Evolutionary conservation across 2,888 invertebrate genomes (phyloP).

Genomic region (Heliconius sara): DNA sequence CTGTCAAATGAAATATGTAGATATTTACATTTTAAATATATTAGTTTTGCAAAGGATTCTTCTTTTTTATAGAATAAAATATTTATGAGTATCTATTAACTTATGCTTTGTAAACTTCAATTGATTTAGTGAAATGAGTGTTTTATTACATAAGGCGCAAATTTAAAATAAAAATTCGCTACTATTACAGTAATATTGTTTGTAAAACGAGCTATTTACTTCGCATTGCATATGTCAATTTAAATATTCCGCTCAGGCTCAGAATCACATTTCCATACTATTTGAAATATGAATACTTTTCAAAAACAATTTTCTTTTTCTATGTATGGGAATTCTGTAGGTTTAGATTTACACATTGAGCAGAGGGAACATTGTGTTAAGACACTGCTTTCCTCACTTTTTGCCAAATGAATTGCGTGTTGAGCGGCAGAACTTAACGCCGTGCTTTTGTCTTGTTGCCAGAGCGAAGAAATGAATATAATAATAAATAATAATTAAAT

Average conservation of each 20-base stretch:
- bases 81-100: not conserved
- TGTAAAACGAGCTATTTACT: conserved; percentile 14
- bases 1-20: not conserved
- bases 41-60: not conserved
- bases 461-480: too few relatives aligned
- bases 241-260: not conserved
- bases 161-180: not conserved
- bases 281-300: not conserved
- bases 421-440: too few relatives aligned
- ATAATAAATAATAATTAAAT: too few relatives aligned
- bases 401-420: too few relatives aligned
- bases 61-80: not conserved
- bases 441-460: too few relatives aligned
- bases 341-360: not conserved
- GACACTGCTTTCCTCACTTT: too few relatives aligned
- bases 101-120: not conserved
- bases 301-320: not conserved
- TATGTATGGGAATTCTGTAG: not conserved
- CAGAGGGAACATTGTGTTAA: too few relatives aligned
- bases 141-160: not conserved
- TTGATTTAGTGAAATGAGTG: too few relatives aligned
- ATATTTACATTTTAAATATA: not conserved
- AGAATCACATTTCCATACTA: conserved; percentile 15
- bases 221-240: not conserved
- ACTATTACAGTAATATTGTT: not conserved